Evolutionary conservation across 2,113 vertebrate species (phyloP).

Genomic region (Glaucomys volans): DNA sequence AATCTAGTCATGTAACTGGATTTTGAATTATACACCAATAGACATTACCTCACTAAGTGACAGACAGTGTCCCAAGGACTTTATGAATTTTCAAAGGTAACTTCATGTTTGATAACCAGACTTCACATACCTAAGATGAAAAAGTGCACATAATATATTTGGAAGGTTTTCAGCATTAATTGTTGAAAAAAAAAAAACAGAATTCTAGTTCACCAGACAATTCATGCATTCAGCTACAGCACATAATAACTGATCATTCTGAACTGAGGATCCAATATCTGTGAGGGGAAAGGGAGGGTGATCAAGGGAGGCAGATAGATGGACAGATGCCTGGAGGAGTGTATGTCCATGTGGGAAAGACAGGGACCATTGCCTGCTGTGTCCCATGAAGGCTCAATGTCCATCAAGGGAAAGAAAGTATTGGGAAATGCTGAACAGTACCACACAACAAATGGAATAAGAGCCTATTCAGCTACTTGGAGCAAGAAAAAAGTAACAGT

Average conservation of each 20-base stretch:
- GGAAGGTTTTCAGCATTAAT: background rate
- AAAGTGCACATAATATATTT: background rate
- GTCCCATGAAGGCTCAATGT: conserved; percentile 59
- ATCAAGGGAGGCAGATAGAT: conserved; percentile 53
- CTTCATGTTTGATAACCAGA: background rate
- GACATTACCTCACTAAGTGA: background rate
- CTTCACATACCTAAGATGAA: background rate
- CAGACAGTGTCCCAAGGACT: background rate
- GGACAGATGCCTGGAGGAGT: conserved; percentile 73
- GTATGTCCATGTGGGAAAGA: conserved; percentile 53
- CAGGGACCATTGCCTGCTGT: conserved; percentile 55
- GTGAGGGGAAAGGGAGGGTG: background rate
- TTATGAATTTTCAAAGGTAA: conserved; percentile 33
- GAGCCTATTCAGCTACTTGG: conserved; percentile 83
- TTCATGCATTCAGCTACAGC: background rate
- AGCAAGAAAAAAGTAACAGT: conserved; percentile 81
- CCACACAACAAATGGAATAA: conserved; percentile 82
- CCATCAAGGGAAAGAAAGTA: conserved; percentile 44
- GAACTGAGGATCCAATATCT: conserved; percentile 24
- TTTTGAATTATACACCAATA: conserved; percentile 19
- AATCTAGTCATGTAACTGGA: background rate
- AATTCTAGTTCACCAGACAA: conserved; percentile 18
- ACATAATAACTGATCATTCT: conserved; percentile 40
- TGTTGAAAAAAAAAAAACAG: background rate
- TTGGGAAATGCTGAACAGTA: conserved; percentile 61